A percentile compares a stretch with the other conserved stretches of the same genome.
Evolutionary conservation across 2,797 vertebrate species (phyloP).

Genomic region (Otus scops): DNA sequence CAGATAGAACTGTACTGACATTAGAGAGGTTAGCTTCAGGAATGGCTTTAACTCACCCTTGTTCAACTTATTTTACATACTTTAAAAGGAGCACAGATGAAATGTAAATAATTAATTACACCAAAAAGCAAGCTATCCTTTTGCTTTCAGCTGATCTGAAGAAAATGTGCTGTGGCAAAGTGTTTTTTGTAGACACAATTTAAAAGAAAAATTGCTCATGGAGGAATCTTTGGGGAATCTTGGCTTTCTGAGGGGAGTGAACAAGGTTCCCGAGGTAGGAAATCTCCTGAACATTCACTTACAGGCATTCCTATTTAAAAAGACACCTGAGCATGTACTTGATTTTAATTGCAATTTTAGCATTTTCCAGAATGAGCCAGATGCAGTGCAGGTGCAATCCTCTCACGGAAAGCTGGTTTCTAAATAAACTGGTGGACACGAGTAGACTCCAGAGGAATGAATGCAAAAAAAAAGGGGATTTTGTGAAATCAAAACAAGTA

Average conservation of each 20-base stretch:
- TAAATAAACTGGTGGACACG: background rate
- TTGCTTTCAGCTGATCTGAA: background rate
- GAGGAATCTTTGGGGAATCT: background rate
- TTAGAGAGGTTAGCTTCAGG: background rate
- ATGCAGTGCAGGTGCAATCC: background rate
- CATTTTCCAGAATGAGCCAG: background rate
- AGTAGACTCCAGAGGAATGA: background rate
- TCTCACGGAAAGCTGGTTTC: background rate
- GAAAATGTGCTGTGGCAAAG: background rate
- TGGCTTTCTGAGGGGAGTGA: background rate
- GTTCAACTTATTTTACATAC: background rate
- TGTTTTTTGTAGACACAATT: background rate
- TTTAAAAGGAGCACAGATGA: background rate
- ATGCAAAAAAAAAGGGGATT: background rate
- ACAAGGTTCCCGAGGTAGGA: background rate
- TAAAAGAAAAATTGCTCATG: background rate
- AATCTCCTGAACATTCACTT: background rate
- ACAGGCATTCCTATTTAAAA: background rate
- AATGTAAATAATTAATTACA: background rate
- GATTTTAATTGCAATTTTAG: background rate
- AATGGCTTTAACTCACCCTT: background rate
- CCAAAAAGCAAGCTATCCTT: background rate
- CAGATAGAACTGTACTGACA: background rate
- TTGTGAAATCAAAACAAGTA: background rate
- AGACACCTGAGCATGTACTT: background rate